Evolutionary conservation across 2,113 vertebrate species (phyloP), one percentile per base, ranked within the genome.

Genomic region (Pycnonotus jocosus): DNA sequence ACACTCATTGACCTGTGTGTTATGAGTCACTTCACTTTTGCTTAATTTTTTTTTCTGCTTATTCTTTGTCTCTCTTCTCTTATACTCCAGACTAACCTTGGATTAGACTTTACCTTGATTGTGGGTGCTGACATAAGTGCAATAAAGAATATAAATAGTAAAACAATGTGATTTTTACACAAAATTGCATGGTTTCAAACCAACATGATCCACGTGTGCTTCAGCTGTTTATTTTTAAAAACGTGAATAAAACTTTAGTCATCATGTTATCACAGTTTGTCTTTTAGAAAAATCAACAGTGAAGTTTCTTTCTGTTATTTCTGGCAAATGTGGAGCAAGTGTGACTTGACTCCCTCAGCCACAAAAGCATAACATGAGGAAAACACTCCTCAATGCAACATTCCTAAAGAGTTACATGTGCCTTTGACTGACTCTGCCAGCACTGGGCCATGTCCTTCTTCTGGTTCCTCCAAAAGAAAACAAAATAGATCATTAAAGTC

Each of bases 321-420:
- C 51, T 96, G 64, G 51, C n/a, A 83, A 77, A 71, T n/a, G 45
- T 31, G 15, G 56, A 94, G 21, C 25, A 27, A 78, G 11, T 54
- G 28, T 51, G 66, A 56, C 62, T 91, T 60, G 47, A 40, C 33
- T 90, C 18, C 30, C 30, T 66, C 14, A 42, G n/a, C 42, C 30
- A 30, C 27, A 77, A 80, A 89, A 90, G 10, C 42, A 54, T 17
- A 79, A 57, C 4, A 2, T 51, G 45, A 91, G 62, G 11, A 57
- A 76, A 76, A 57, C 0, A 0, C 22, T 47, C 33, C 14, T 9
- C 0, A 0, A 33, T 45, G 54, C 30, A 58, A 45, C 1, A 0
- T 88, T 88, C 56, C n/a, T 86, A 81, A 74, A 0, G 5, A 70
- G 38, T 72, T 93, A 37, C 64, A 48, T 4, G 38, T 83, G 64